phyloP scores from a whole-genome alignment of 2,797 vertebrate species.

The Halcyon badia region DNA sequence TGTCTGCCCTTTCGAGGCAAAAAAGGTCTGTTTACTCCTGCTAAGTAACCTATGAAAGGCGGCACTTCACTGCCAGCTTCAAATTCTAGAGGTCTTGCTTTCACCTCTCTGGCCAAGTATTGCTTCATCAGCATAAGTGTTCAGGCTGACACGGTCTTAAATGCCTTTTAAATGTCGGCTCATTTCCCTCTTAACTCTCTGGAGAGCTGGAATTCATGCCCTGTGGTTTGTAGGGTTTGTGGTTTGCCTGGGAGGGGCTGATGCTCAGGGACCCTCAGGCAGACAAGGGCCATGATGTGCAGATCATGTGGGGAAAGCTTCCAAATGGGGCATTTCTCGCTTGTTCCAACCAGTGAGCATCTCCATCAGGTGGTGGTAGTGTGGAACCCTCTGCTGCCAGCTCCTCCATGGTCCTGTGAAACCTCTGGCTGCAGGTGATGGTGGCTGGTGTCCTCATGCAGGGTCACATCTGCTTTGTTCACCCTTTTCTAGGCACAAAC shows the following conservation, averaged over 20 bases:
- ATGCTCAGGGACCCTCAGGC: not conserved
- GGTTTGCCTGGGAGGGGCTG: not conserved
- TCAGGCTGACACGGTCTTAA: not conserved
- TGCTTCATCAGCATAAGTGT: slow-evolving; percentile 33
- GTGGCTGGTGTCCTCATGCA: rapidly evolving
- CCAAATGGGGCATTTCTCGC: rapidly evolving
- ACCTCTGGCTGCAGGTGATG: not conserved
- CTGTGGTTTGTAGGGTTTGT: not conserved
- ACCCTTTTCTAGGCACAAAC: not conserved
- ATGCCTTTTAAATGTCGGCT: not conserved
- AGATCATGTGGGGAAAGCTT: not conserved
- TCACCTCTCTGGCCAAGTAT: not conserved
- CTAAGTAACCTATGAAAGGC: not conserved
- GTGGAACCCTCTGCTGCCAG: not conserved
- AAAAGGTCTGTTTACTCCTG: not conserved
- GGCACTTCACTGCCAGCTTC: not conserved
- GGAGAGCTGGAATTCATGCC: not conserved
- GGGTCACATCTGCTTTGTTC: not conserved
- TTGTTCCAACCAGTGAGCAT: not conserved
- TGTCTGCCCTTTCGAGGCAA: slow-evolving; percentile 1
- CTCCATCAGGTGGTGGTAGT: not conserved
- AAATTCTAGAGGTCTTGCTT: not conserved
- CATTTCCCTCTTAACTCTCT: not conserved
- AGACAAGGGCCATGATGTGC: rapidly evolving
- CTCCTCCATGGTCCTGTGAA: not conserved